Evolutionary conservation across 2,113 vertebrate species (phyloP).

Genomic region (Ibidorhyncha struthersii): DNA sequence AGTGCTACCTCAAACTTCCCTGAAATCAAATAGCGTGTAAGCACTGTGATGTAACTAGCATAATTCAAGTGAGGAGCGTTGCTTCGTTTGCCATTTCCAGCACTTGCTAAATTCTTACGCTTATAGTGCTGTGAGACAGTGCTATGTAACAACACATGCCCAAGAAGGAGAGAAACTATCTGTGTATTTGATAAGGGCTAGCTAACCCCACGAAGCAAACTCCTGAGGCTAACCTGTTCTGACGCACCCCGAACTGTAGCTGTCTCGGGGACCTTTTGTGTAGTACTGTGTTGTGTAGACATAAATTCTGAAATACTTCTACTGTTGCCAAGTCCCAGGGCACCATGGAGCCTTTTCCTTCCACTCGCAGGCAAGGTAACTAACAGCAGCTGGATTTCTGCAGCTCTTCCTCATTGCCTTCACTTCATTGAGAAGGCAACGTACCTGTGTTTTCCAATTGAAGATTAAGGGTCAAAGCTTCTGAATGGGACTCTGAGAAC

Average conservation of each 20-base stretch:
- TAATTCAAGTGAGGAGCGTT: not conserved
- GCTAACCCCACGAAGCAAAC: not conserved
- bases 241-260: not conserved
- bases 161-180: not conserved
- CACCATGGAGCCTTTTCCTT: not conserved
- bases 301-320: not conserved
- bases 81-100: not conserved
- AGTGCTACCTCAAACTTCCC: not conserved
- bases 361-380: not conserved
- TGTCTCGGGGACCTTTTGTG: not conserved
- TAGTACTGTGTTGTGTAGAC: not conserved
- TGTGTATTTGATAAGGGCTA: not conserved
- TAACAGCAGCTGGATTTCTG: not conserved
- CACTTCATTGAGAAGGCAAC: not conserved
- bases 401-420: not conserved
- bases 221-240: not conserved
- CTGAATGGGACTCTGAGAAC: not conserved
- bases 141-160: not conserved
- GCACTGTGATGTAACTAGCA: not conserved
- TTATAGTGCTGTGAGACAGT: not conserved
- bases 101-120: not conserved
- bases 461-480: not conserved
- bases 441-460: not conserved
- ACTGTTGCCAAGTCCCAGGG: not conserved
- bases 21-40: not conserved